Conservation (phyloP, 2,113 vertebrate genomes). For the Rhegmatorhina hoffmannsi region DNA sequence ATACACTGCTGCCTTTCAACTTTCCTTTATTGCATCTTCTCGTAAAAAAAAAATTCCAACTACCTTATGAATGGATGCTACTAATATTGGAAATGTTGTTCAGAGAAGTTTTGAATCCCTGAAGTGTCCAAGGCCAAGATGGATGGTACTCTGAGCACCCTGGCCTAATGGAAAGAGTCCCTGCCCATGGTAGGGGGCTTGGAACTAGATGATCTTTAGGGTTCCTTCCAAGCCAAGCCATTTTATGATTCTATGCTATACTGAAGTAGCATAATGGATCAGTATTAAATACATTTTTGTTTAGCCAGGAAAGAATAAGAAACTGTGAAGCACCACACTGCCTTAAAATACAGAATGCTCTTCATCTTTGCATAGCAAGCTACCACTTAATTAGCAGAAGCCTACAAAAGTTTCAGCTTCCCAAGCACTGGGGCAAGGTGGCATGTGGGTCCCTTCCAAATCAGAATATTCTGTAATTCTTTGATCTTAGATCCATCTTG, state of each 20-base stretch:
- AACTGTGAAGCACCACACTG: not conserved
- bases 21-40: not conserved
- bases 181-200: fast-evolving
- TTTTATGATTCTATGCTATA: not conserved
- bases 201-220: not conserved
- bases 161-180: not conserved
- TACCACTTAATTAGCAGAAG: not conserved
- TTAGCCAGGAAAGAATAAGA: not conserved
- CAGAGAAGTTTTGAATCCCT: not conserved
- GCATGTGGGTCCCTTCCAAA: not conserved
- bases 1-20: not conserved
- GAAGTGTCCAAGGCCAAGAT: not conserved
- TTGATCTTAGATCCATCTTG: not conserved
- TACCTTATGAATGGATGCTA: not conserved
- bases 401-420: not conserved
- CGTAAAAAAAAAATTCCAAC: not conserved
- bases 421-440: not conserved
- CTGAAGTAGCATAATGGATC: not conserved
- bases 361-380: not conserved
- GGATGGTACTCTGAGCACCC: not conserved
- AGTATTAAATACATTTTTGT: not conserved
- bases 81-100: not conserved
- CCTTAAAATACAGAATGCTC: not conserved
- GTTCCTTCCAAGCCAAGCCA: not conserved
- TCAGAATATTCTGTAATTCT: not conserved